phyloP scores from a whole-genome alignment of 2,888 invertebrate genomes.

The Callyntrura guangdongensis region DNA sequence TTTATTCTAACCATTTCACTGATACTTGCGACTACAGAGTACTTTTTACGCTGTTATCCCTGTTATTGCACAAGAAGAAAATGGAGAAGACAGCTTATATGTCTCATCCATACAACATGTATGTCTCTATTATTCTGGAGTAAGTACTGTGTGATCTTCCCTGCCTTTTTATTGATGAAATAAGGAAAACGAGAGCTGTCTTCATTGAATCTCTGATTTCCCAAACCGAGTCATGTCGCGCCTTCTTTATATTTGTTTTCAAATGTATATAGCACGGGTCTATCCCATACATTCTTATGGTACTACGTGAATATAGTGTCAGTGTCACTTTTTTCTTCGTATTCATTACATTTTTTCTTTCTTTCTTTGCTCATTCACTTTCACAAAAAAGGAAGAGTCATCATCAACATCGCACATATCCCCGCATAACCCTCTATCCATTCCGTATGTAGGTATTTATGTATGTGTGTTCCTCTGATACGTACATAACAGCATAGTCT shows the following conservation, averaged over 20 bases:
- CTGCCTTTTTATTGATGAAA: conserved; percentile 78
- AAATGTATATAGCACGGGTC: neutral
- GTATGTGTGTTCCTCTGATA: neutral
- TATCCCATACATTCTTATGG: neutral
- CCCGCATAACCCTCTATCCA: neutral
- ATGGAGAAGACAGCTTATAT: conserved; percentile 7
- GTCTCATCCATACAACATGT: conserved; percentile 22
- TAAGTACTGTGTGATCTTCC: conserved; percentile 71
- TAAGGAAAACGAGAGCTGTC: conserved; percentile 78
- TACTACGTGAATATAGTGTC: conserved; percentile 11
- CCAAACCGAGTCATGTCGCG: conserved; percentile 69
- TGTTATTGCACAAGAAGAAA: conserved; percentile 41
- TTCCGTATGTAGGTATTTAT: neutral
- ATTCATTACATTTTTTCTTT: conserved; percentile 59
- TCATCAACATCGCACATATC: conserved; percentile 18
- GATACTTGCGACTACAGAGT: conserved; percentile 34
- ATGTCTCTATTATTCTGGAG: conserved; percentile 63
- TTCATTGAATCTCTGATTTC: conserved; percentile 80
- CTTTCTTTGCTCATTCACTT: conserved; percentile 45
- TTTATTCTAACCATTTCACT: neutral
- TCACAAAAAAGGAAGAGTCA: conserved; percentile 41
- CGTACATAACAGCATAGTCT: conserved; percentile 11
- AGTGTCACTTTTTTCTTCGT: conserved; percentile 40
- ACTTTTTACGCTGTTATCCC: conserved; percentile 30
- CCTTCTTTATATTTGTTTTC: conserved; percentile 4